phyloP scores from a whole-genome alignment of 2,888 invertebrate genomes.

The Melanophora roralis region DNA sequence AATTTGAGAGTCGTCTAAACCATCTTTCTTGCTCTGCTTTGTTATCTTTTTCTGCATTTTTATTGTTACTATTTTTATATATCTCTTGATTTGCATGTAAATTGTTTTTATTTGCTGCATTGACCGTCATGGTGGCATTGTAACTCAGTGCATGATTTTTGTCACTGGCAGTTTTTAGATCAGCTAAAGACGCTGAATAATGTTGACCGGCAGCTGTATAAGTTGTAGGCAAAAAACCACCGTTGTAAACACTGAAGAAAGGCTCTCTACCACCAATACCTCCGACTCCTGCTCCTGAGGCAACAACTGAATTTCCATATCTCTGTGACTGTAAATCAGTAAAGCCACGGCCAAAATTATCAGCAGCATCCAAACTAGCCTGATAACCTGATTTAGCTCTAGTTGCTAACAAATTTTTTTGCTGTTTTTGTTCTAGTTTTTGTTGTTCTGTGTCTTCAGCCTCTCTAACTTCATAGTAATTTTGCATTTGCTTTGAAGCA shows the following conservation, averaged over 20 bases:
- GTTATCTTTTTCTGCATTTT: neutral
- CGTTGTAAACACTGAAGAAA: slow-evolving; percentile 33
- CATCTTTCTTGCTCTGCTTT: slow-evolving; percentile 46
- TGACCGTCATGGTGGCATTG: slow-evolving; percentile 19
- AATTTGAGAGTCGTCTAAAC: slow-evolving; percentile 56
- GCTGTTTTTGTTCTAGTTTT: neutral
- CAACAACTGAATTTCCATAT: slow-evolving; percentile 35
- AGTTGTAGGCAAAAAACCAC: slow-evolving; percentile 65
- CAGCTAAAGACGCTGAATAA: slow-evolving; percentile 56
- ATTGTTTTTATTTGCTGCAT: slow-evolving; percentile 68
- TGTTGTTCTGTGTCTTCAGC: slow-evolving; percentile 21
- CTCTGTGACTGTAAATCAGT: slow-evolving; percentile 20
- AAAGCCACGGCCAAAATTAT: slow-evolving; percentile 29
- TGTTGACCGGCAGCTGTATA: slow-evolving; percentile 66
- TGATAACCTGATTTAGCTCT: neutral
- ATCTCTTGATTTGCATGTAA: slow-evolving; percentile 49
- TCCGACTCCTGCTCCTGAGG: neutral
- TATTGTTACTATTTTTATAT: slow-evolving; percentile 45
- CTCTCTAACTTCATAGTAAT: slow-evolving; percentile 40
- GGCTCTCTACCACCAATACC: neutral
- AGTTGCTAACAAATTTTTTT: slow-evolving; percentile 10
- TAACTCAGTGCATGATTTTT: slow-evolving; percentile 24
- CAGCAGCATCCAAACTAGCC: slow-evolving; percentile 20
- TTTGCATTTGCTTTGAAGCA: slow-evolving; percentile 33
- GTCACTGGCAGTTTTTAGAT: slow-evolving; percentile 25